Percentiles rank a stretch among this genome's conserved stretches.
These are phyloP conservation scores for Psephotus haematonotus DNA, from an alignment of 2,113 vertebrate genomes.

Conservation along the genomic window DNA sequence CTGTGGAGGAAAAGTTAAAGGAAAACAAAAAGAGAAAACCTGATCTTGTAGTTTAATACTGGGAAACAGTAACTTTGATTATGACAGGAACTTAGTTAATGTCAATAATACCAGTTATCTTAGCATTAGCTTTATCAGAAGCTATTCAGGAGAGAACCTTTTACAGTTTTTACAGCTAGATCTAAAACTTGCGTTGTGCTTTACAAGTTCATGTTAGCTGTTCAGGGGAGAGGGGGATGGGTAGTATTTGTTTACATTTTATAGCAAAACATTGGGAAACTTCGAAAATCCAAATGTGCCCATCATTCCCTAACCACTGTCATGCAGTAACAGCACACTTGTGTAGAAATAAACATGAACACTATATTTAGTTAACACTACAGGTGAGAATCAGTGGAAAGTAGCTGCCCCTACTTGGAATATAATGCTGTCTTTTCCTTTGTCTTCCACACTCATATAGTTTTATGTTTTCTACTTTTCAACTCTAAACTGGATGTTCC, in stretches of 20 bases:
- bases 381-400: neutral
- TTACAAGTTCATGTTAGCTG: neutral
- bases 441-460: neutral
- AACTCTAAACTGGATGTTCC: neutral
- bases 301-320: neutral
- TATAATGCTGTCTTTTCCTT: neutral
- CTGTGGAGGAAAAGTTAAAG: neutral
- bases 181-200: neutral
- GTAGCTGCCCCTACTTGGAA: neutral
- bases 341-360: neutral
- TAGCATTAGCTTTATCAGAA: neutral
- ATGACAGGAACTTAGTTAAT: neutral
- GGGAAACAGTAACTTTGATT: neutral
- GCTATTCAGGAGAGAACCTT: neutral
- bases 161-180: neutral
- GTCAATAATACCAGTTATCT: neutral
- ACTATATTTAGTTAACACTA: neutral
- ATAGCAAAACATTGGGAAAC: neutral
- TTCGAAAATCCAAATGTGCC: neutral
- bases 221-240: neutral
- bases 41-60: neutral
- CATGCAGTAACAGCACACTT: neutral
- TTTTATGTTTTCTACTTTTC: neutral
- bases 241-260: neutral
- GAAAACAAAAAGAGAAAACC: neutral